A percentile compares a stretch with the other conserved stretches of the same genome.
Conservation (phyloP, 1,140 invertebrate genomes). For the Pseudomyrmex pallidus region DNA sequence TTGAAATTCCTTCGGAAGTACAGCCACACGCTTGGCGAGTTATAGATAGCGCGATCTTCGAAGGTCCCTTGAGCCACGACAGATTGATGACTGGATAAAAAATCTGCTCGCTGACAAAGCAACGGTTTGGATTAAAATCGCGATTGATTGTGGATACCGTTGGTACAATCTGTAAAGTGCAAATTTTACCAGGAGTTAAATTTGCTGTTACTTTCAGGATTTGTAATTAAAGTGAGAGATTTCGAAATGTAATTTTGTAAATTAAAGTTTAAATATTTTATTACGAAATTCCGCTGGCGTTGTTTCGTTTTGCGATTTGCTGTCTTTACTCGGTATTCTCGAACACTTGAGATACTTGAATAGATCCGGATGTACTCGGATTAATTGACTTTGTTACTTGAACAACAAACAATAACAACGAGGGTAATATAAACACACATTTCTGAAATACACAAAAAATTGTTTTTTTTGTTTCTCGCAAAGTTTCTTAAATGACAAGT, state of each 20-base stretch:
- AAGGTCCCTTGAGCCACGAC: constrained; percentile 57
- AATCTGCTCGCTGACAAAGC: constrained; percentile 25
- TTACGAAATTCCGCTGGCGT: background rate
- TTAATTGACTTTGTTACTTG: too few relatives aligned
- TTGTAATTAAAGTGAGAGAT: background rate
- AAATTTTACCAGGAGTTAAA: too few relatives aligned
- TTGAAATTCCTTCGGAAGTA: constrained; percentile 70
- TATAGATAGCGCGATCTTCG: constrained; percentile 69
- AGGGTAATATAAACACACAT: background rate
- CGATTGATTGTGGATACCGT: background rate
- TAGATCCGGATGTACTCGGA: too few relatives aligned
- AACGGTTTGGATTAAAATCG: constrained; percentile 43
- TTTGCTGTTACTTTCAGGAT: background rate
- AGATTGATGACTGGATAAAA: constrained; percentile 52
- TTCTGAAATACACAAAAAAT: background rate
- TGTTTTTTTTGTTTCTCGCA: background rate
- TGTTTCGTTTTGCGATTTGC: background rate
- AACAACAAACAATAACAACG: background rate
- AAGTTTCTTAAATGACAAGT: constrained; percentile 16
- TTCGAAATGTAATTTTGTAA: background rate
- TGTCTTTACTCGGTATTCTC: too few relatives aligned
- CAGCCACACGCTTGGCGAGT: constrained; percentile 60
- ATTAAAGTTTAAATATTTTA: background rate
- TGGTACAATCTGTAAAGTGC: background rate
- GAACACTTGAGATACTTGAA: too few relatives aligned